These are phyloP conservation scores for Picus viridis DNA, from an alignment of 2,797 vertebrate species.

Conservation along the genomic window DNA sequence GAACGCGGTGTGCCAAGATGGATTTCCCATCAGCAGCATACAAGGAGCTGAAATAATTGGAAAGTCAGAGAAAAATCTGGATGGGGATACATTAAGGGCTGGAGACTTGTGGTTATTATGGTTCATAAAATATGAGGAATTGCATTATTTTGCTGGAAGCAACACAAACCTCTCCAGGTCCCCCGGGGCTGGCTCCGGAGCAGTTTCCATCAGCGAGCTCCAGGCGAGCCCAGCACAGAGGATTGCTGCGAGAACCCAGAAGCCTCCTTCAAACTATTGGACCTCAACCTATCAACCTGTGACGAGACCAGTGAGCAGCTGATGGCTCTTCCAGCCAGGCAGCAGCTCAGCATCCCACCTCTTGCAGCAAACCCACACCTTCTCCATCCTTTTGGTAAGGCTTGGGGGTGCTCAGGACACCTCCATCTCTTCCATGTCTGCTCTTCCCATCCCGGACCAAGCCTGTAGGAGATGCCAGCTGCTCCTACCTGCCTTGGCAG, in stretches of 20 bases:
- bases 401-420: fast-evolving
- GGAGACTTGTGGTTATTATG: slow-evolving; percentile 72
- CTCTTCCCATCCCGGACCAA: too few species aligned
- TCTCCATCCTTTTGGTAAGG: background rate
- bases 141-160: slow-evolving; percentile 67
- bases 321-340: background rate
- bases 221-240: background rate
- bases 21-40: slow-evolving; percentile 49
- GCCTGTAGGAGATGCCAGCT: background rate
- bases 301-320: fast-evolving
- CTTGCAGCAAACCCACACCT: background rate
- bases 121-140: slow-evolving; percentile 79
- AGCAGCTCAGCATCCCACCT: background rate
- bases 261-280: fast-evolving
- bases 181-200: slow-evolving; percentile 46
- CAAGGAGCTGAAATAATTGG: slow-evolving; percentile 70
- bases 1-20: background rate
- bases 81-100: slow-evolving; percentile 68
- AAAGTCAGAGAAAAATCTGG: slow-evolving; percentile 42
- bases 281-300: fast-evolving
- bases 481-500: background rate
- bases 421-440: background rate
- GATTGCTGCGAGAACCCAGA: background rate
- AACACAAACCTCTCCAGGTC: slow-evolving; percentile 11
- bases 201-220: slow-evolving; percentile 42